A percentile compares a stretch with the other conserved stretches of the same genome.
phyloP scores from a whole-genome alignment of 2,113 vertebrate species.

The Podarcis cretensis region DNA sequence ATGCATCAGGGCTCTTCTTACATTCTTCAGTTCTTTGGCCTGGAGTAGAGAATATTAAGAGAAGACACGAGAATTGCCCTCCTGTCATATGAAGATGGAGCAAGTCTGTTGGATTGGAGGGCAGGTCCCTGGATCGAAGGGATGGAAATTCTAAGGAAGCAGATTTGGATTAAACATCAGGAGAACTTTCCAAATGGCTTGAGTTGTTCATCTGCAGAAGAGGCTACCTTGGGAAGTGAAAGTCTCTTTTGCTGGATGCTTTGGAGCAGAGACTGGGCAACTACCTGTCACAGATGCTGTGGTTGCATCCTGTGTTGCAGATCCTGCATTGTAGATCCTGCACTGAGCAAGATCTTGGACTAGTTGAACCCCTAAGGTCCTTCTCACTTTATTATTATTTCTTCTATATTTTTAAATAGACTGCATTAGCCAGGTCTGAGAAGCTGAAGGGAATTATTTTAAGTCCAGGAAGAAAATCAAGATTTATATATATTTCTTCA shows the following conservation, averaged over 20 bases:
- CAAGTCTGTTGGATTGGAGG: background rate
- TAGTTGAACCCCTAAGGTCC: conserved; percentile 11
- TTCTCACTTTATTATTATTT: background rate
- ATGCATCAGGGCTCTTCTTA: too few relatives aligned
- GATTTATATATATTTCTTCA: conserved; percentile 41
- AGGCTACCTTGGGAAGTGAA: background rate
- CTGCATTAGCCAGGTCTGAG: conserved; percentile 77
- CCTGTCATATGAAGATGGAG: too few relatives aligned
- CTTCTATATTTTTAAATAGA: conserved; percentile 59
- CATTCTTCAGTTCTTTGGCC: too few relatives aligned
- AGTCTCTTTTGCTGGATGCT: background rate
- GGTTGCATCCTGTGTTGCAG: background rate
- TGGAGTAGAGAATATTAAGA: too few relatives aligned
- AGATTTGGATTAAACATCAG: background rate
- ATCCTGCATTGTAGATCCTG: background rate
- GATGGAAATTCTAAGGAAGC: background rate
- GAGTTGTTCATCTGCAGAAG: background rate
- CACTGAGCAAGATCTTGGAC: background rate
- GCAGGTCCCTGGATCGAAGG: background rate
- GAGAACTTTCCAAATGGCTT: too few relatives aligned
- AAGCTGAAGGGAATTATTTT: conserved; percentile 71
- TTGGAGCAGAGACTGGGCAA: background rate
- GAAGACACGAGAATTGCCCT: too few relatives aligned
- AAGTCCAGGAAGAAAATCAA: conserved; percentile 67
- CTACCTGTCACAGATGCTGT: background rate